Base-by-base conservation (phyloP, 2,113 vertebrate species). In the Oncorhynchus clarkii region DNA sequence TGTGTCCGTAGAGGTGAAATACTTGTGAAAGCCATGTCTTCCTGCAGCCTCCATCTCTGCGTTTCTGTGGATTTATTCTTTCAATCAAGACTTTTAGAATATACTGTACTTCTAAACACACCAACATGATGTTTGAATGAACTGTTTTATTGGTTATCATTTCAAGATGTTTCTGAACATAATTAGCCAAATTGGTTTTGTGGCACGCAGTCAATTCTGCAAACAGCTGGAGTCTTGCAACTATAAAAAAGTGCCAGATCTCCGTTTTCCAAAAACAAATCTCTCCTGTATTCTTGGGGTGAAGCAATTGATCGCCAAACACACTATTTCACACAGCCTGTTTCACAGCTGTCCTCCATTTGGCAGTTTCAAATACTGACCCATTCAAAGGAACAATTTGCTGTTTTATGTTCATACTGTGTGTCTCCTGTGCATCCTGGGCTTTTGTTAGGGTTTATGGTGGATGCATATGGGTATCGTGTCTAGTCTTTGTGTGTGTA, bases 111-210 rank as follows among this genome's bases (percentile, higher is more conserved):
- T 64, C 60, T 64, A 22, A 26, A 22, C n/a, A 70, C 20, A 48
- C 39, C 20, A 12, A 8, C 45, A 48, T 20, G 16, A 18, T 70
- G n/a, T 27, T 48, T 69, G 67, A 69, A 69, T 34, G 67, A 69
- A 39, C 29, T 22, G 39, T 70, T 70, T 69, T 69, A 45, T 39
- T 69, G 34, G 67, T 34, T 16, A 69, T 14, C 67, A 67, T 26
- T 45, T 22, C 39, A 48, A 48, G 34, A 26, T 70, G 68, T 70
- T 67, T 29, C 68, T 26, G n/a, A 20, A 9, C 20, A 24, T 49
- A 70, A 70, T 24, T 9, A 49, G 45, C 39, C 45, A 48, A 70
- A 49, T 70, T 48, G 68, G 68, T 49, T 48, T 48, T 49, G 68
- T 49, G 68, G 68, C 68, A 14, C 8, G n/a, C 34, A 5, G 34